phyloP scores from a whole-genome alignment of 1,140 invertebrate genomes.

The Gerris buenoi region DNA sequence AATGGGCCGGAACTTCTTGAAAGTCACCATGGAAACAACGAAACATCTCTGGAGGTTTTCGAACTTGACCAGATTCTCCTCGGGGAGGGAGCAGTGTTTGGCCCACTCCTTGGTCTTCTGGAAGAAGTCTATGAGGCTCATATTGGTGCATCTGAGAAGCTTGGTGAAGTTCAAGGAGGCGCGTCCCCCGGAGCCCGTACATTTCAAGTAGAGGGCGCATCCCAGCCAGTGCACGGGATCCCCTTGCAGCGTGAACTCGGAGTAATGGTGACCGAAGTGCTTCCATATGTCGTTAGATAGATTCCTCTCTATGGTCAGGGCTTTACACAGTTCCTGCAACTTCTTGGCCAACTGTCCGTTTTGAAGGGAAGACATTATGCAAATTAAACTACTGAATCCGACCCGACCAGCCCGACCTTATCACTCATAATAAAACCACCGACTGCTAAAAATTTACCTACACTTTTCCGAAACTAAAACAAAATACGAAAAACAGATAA shows the following conservation, averaged over 20 bases:
- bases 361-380: too few relatives aligned
- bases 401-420: too few relatives aligned
- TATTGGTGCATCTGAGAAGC: slow-evolving; percentile 69
- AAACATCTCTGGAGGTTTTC: slow-evolving; percentile 80
- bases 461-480: too few relatives aligned
- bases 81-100: slow-evolving; percentile 77
- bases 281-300: slow-evolving; percentile 4
- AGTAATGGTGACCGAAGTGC: background rate
- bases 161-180: slow-evolving; percentile 72
- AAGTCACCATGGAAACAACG: slow-evolving; percentile 84
- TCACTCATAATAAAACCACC: too few relatives aligned
- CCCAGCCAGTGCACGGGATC: slow-evolving; percentile 85
- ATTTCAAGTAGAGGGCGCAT: slow-evolving; percentile 84
- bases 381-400: too few relatives aligned
- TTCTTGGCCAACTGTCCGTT: slow-evolving; percentile 3
- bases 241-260: slow-evolving; percentile 41
- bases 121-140: slow-evolving; percentile 90
- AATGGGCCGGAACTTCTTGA: slow-evolving; percentile 82
- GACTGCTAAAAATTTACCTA: too few relatives aligned
- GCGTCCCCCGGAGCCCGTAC: slow-evolving; percentile 65
- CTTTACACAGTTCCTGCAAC: background rate
- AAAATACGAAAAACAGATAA: too few relatives aligned
- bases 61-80: slow-evolving; percentile 71
- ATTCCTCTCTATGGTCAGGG: background rate
- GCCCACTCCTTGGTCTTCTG: slow-evolving; percentile 91